Base-by-base conservation (phyloP, 2,888 invertebrate genomes). In the Drosophila subsilvestris region DNA sequence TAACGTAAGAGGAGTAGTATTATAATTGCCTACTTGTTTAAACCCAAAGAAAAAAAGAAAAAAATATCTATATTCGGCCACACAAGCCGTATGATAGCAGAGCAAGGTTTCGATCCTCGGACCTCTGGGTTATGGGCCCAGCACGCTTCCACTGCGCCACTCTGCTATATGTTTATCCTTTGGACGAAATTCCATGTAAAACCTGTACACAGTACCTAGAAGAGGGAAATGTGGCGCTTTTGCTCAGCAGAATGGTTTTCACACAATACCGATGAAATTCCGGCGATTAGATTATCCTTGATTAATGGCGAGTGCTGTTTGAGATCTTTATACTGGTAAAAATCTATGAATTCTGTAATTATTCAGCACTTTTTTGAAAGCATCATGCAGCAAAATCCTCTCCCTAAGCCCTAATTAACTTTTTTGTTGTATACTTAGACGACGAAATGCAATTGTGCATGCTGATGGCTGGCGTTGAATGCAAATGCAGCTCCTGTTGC, bases 381-480 rank as follows among this genome's bases (percentile, higher is more conserved):
- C 22, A 2, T 22, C 4, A 22, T 3, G 22, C 4, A 22, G 3
- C 27, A 9, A 45, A 25, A 45, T 5, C 3, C 18, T 32, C 14
- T 14, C 45, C 45, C 22, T n/a, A 5, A 42, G 22, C n/a, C 7
- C 5, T 66, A 42, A 55, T 48, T n/a, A 54, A 18, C 42, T 48
- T 55, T 53, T 37, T 37, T 27, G 9, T 9, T 42, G 7, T 9
- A 17, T 4, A n/a, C n/a, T 20, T 12, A 69, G 66, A 14, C 49
- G 69, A 58, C 69, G 59, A 60, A 76, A 63, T 77, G 80, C 75
- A 80, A 80, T 87, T 81, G 73, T 42, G 32, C 22, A 14, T 51
- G 51, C 32, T 32, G 12, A 10, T 14, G 73, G 60, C 51, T 76
- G 74, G 61, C 8, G n/a, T 18, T 25, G 57, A 45, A 48, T 50